These are phyloP conservation scores for Macrophya annulata DNA, from an alignment of 2,888 invertebrate species.

Conservation along the genomic window DNA sequence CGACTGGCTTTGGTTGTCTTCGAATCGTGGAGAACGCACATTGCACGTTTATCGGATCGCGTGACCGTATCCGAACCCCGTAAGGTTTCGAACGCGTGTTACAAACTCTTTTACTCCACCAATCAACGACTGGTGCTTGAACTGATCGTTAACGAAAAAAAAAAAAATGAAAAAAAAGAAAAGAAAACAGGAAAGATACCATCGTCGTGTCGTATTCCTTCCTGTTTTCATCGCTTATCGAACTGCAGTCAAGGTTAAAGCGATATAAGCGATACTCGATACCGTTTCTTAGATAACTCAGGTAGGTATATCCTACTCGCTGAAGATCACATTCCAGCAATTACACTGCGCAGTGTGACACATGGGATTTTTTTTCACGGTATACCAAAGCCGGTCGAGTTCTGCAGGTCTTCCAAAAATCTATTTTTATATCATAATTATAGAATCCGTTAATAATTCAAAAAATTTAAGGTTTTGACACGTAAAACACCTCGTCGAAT, in stretches of 20 bases:
- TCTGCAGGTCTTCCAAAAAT: too few relatives aligned
- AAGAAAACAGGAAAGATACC: background rate
- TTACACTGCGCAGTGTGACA: too few relatives aligned
- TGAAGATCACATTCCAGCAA: too few relatives aligned
- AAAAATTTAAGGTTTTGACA: too few relatives aligned
- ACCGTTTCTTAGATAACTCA: background rate
- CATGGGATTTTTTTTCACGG: too few relatives aligned
- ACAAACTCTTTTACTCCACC: constrained; percentile 19
- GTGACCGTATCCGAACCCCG: constrained; percentile 17
- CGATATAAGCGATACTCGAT: constrained; percentile 41
- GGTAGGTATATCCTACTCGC: too few relatives aligned
- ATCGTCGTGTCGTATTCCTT: constrained; percentile 50
- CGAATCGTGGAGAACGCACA: constrained; percentile 28
- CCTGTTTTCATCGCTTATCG: constrained; percentile 55
- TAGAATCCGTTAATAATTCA: too few relatives aligned
- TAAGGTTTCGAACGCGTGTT: constrained; percentile 17
- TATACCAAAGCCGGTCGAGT: too few relatives aligned
- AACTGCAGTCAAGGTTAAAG: constrained; percentile 47
- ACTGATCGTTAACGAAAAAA: background rate
- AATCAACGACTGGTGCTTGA: background rate
- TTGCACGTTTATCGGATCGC: constrained; percentile 51
- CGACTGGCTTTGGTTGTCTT: constrained; percentile 55
- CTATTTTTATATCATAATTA: too few relatives aligned
- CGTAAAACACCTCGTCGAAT: too few relatives aligned
- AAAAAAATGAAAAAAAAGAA: background rate